These are phyloP conservation scores for Acleris emargana DNA, from an alignment of 2,888 invertebrate species.

Conservation along the genomic window DNA sequence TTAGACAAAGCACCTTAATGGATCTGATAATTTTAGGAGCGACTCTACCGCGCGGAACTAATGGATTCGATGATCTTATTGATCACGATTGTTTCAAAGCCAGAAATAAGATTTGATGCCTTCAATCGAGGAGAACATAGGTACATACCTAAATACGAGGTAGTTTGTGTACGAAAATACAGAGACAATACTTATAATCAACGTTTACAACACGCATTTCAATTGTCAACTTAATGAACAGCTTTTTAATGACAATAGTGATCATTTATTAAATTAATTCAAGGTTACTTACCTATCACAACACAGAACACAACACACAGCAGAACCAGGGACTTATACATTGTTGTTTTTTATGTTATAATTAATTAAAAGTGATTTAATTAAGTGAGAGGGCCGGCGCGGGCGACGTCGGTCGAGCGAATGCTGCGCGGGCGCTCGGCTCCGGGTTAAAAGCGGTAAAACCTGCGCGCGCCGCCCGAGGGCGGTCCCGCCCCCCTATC, in stretches of 20 bases:
- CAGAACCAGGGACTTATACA: slow-evolving; percentile 69
- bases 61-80: slow-evolving; percentile 36
- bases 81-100: slow-evolving; percentile 43
- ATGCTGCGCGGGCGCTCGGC: slow-evolving; percentile 67
- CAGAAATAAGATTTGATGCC: slow-evolving; percentile 1
- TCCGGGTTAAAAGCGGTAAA: slow-evolving; percentile 71
- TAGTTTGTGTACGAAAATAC: no score
- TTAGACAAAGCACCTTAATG: slow-evolving; percentile 20
- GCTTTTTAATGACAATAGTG: slow-evolving; percentile 6
- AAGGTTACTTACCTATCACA: slow-evolving; percentile 65
- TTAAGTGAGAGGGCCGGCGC: slow-evolving; percentile 51
- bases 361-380: slow-evolving; percentile 38
- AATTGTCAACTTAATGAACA: not conserved
- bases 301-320: slow-evolving; percentile 69
- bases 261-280: slow-evolving; percentile 32
- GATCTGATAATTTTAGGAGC: slow-evolving; percentile 11
- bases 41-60: slow-evolving; percentile 10
- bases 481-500: slow-evolving; percentile 38
- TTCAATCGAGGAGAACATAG: no score
- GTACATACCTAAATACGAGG: no score
- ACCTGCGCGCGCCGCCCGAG: slow-evolving; percentile 52
- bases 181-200: no score
- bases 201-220: not conserved
- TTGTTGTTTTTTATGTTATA: slow-evolving; percentile 44
- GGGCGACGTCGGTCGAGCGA: slow-evolving; percentile 62